These are phyloP conservation scores for Sitta europaea DNA, from an alignment of 2,113 vertebrate species.

Conservation along the genomic window DNA sequence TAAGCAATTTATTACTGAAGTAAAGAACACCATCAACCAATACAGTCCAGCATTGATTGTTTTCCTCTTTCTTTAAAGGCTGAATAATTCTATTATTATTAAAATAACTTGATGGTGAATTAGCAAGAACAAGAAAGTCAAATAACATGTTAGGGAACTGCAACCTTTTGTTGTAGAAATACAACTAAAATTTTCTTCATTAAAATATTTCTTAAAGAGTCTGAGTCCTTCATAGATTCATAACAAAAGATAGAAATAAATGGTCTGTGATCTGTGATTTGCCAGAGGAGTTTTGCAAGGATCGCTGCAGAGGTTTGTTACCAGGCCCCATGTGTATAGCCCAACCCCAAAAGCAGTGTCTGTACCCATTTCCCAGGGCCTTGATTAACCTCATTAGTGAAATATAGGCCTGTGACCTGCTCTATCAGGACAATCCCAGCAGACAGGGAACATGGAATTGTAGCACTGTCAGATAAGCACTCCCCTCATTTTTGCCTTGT, in stretches of 20 bases:
- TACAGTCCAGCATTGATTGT: background rate
- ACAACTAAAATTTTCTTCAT: background rate
- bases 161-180: background rate
- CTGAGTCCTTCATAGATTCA: background rate
- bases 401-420: background rate
- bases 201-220: background rate
- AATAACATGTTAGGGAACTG: background rate
- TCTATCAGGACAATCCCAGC: background rate
- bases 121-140: background rate
- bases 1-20: background rate
- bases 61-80: background rate
- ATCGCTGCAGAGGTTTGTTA: background rate
- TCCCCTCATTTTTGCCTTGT: background rate
- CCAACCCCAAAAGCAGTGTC: background rate
- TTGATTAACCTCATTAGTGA: slow-evolving; percentile 41
- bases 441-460: background rate
- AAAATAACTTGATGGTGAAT: background rate
- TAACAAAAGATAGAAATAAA: background rate
- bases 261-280: background rate
- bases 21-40: background rate
- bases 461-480: background rate
- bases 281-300: background rate
- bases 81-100: background rate
- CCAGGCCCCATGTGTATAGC: background rate
- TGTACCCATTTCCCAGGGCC: background rate